Conservation (phyloP, 2,113 vertebrate species). For the Epinephelus moara region DNA sequence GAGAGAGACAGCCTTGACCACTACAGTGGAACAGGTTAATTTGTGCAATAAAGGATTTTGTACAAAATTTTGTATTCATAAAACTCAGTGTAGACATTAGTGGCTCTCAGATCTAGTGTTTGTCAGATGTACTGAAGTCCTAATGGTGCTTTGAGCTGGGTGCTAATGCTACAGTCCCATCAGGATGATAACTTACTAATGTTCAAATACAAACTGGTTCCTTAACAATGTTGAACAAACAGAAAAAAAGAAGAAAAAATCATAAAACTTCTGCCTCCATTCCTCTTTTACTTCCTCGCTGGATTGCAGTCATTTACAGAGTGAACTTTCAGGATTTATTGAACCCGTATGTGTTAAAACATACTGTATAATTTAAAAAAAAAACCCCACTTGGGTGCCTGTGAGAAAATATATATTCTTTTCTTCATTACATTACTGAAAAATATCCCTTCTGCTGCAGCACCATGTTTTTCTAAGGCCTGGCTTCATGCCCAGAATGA, state of each 20-base stretch:
- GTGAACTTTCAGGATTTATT: background rate
- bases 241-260: background rate
- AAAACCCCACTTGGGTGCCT: background rate
- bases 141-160: background rate
- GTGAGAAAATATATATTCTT: background rate
- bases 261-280: no score
- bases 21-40: no score
- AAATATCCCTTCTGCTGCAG: background rate
- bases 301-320: background rate
- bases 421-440: constrained; percentile 32
- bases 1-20: background rate
- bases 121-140: background rate
- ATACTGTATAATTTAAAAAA: background rate
- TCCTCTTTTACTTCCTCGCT: background rate
- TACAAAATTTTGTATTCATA: background rate
- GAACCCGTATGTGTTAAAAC: constrained; percentile 2
- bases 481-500: constrained; percentile 49
- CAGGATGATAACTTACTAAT: background rate
- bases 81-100: background rate
- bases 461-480: background rate
- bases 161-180: background rate
- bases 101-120: background rate
- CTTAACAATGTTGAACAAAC: background rate
- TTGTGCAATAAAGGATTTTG: no score
- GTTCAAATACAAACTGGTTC: background rate